Percentiles rank a stretch among this genome's conserved stretches.
Evolutionary conservation across 1,140 invertebrate species (phyloP).

Genomic region (Schlechtendalia chinensis): DNA sequence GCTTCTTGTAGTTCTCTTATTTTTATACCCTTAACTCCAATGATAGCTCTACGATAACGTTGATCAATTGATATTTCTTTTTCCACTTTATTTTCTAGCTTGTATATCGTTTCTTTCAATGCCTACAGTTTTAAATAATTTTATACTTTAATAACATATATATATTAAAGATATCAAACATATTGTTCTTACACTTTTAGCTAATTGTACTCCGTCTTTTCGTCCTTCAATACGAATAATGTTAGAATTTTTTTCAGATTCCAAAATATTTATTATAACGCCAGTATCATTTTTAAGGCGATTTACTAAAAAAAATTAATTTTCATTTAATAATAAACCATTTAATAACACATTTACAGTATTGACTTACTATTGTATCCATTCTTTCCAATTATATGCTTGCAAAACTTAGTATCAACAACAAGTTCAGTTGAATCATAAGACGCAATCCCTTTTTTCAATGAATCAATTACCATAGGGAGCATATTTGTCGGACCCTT

Average conservation of each 20-base stretch:
- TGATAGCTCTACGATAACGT: slow-evolving; percentile 88
- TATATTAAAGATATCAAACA: too few relatives aligned
- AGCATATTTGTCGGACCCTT: slow-evolving; percentile 96
- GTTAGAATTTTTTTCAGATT: slow-evolving; percentile 67
- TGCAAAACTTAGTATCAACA: slow-evolving; percentile 87
- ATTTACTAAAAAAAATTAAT: slow-evolving; percentile 72
- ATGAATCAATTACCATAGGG: slow-evolving; percentile 74
- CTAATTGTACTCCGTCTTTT: slow-evolving; percentile 78
- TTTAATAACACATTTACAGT: neutral
- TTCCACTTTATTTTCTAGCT: slow-evolving; percentile 93
- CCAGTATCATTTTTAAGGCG: slow-evolving; percentile 88
- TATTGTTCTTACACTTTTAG: slow-evolving; percentile 62
- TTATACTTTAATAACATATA: neutral
- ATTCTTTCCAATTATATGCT: slow-evolving; percentile 96
- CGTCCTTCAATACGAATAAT: slow-evolving; percentile 91
- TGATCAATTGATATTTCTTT: slow-evolving; percentile 94
- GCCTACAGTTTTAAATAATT: slow-evolving; percentile 18
- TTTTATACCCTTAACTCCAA: slow-evolving; percentile 90
- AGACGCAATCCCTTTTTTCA: slow-evolving; percentile 76
- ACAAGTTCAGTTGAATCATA: slow-evolving; percentile 67
- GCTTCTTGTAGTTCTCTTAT: slow-evolving; percentile 90
- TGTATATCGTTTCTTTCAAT: slow-evolving; percentile 63
- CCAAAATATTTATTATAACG: slow-evolving; percentile 87
- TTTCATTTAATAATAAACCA: neutral
- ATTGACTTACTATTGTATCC: slow-evolving; percentile 75